Conservation (phyloP, 2,113 vertebrate species). For the Collichthys lucidus region DNA sequence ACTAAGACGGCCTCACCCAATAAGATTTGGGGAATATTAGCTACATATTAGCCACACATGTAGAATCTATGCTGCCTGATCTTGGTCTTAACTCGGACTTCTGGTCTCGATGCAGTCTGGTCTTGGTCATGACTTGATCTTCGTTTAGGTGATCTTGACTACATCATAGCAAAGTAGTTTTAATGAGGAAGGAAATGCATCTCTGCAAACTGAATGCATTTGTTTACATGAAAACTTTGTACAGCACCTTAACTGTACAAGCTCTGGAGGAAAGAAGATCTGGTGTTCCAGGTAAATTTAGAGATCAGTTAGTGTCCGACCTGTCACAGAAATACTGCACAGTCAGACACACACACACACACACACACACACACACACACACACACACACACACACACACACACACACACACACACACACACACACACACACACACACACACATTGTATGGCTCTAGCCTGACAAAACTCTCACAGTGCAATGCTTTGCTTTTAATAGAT, state of each 20-base stretch:
- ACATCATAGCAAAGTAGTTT: background rate
- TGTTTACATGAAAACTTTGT: background rate
- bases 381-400: constrained; percentile 1
- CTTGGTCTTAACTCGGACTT: no score
- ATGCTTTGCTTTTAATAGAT: constrained; percentile 7
- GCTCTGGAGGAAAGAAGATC: background rate
- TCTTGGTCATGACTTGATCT: no score
- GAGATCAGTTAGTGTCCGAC: background rate
- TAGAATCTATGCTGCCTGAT: no score
- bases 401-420: background rate
- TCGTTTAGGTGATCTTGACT: no score
- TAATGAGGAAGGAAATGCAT: background rate
- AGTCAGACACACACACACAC: background rate
- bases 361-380: constrained; percentile 2
- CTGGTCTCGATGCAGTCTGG: no score
- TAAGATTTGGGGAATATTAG: no score
- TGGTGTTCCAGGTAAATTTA: background rate
- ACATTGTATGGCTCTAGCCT: background rate
- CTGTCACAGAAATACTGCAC: background rate
- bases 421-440: constrained; percentile 4
- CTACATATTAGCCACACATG: no score
- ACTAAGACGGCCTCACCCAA: no score
- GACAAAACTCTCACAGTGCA: background rate
- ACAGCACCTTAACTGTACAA: background rate
- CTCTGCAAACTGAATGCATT: background rate